These are phyloP conservation scores for Neocrepidodera transversa DNA, from an alignment of 2,888 invertebrate species.

Conservation along the genomic window DNA sequence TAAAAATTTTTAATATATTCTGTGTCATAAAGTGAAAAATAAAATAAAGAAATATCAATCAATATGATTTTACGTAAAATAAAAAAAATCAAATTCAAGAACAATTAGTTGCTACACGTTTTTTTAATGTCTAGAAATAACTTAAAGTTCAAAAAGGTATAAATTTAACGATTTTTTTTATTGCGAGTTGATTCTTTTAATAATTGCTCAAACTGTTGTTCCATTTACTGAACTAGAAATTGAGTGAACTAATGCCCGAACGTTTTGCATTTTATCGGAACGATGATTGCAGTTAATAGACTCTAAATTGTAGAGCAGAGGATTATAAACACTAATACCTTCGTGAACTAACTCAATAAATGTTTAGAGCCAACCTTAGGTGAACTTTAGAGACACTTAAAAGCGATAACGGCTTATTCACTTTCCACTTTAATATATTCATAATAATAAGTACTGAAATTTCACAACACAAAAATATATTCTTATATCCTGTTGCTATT, in stretches of 20 bases:
- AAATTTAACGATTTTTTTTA: conserved; percentile 1
- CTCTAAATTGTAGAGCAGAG: conserved; percentile 32
- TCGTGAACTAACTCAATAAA: conserved; percentile 29
- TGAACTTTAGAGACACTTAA: conserved; percentile 15
- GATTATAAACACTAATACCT: conserved; percentile 26
- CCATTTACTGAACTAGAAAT: conserved; percentile 11
- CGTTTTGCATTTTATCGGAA: conserved; percentile 35
- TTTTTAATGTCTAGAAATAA: too few species aligned
- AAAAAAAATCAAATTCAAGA: too few species aligned
- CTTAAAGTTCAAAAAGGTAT: not conserved
- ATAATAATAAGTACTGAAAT: not conserved
- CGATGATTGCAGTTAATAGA: conserved; percentile 29
- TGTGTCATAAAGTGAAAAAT: too few species aligned
- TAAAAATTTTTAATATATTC: too few species aligned
- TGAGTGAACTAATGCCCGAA: conserved; percentile 11
- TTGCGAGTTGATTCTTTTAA: not conserved
- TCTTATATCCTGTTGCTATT: too few species aligned
- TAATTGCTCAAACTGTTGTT: conserved; percentile 9
- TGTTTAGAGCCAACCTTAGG: conserved; percentile 14
- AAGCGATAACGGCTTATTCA: conserved; percentile 3
- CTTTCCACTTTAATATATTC: not conserved
- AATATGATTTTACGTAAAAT: too few species aligned
- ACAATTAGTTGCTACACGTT: too few species aligned
- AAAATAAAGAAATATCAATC: too few species aligned
- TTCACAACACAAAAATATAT: too few species aligned